Percentiles rank a stretch among this genome's conserved stretches.
phyloP scores from a whole-genome alignment of 2,113 vertebrate species.

The Cryptotis parvus region DNA sequence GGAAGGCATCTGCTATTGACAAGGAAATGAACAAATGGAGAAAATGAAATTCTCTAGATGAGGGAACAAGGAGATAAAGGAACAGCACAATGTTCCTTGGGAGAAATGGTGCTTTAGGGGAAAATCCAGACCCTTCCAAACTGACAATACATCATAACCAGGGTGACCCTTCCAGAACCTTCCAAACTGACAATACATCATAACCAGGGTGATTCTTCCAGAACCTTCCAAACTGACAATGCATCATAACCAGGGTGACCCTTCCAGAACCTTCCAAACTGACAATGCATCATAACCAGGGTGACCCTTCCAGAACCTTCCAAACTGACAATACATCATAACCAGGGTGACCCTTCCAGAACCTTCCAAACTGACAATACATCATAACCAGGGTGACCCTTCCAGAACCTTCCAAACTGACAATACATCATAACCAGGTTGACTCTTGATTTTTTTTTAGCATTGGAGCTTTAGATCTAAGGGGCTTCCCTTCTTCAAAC shows the following conservation, averaged over 20 bases:
- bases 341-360: not conserved
- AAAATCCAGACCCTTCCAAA: not conserved
- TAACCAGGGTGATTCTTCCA: not conserved
- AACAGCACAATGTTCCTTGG: not conserved
- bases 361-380: not conserved
- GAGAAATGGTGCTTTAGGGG: not conserved
- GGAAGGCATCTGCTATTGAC: constrained; percentile 28
- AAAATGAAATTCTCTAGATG: not conserved
- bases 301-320: not conserved
- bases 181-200: not conserved
- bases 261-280: not conserved
- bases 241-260: not conserved
- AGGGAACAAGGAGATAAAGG: not conserved
- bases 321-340: not conserved
- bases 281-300: not conserved
- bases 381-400: not conserved
- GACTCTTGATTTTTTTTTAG: not conserved
- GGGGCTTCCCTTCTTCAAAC: not conserved
- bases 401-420: not conserved
- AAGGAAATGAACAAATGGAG: constrained; percentile 21
- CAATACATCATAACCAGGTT: not conserved
- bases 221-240: not conserved
- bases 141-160: not conserved
- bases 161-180: not conserved
- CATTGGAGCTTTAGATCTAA: not conserved